Percentiles rank a stretch among this genome's conserved stretches.
Conservation (phyloP, 2,797 vertebrate species). For the Setipinna tenuifilis region DNA sequence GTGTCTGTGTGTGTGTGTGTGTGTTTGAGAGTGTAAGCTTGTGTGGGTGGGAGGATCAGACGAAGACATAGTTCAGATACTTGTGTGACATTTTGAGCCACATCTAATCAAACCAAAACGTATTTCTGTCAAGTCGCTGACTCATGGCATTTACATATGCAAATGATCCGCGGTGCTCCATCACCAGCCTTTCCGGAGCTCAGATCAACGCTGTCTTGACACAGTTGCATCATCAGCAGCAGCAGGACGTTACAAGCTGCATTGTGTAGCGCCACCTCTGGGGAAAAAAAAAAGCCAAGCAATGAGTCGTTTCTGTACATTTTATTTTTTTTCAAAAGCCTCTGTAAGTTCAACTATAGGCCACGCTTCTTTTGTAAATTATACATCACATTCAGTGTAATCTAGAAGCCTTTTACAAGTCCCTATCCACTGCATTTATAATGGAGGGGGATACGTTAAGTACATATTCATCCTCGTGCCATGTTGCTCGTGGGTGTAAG, state of each 20-base stretch:
- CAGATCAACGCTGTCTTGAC: too few species aligned
- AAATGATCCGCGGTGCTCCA: conserved; percentile 33
- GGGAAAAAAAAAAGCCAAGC: too few species aligned
- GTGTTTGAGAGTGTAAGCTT: too few species aligned
- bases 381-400: neutral
- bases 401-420: neutral
- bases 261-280: too few species aligned
- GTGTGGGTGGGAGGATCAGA: neutral
- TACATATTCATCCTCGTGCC: too few species aligned
- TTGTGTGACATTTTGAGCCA: conserved; percentile 44
- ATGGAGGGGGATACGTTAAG: too few species aligned
- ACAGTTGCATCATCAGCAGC: too few species aligned
- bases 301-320: neutral
- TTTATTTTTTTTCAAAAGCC: neutral
- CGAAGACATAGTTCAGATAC: neutral
- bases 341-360: neutral
- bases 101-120: conserved; percentile 19
- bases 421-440: too few species aligned
- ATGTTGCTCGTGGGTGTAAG: too few species aligned
- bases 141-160: conserved; percentile 44
- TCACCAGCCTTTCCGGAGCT: neutral
- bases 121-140: conserved; percentile 40
- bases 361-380: neutral
- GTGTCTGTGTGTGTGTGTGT: neutral
- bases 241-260: too few species aligned